Evolutionary conservation across 2,113 vertebrate species (phyloP), one percentile per base, ranked within the genome.

Genomic region (Vimba vimba): DNA sequence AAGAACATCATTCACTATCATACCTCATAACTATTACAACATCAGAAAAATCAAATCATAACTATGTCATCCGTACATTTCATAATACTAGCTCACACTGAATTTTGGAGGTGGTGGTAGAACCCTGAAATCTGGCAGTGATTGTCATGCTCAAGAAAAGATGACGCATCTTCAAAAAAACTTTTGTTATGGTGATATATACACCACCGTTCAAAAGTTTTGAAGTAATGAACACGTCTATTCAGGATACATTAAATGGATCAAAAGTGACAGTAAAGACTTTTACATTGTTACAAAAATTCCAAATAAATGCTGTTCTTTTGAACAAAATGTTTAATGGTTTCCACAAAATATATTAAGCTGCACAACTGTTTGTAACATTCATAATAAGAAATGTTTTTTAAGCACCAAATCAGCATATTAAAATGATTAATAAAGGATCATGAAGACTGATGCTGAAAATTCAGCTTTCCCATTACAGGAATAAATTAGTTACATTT

Each of bases 1-100:
- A 62, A 66, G 59, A 47, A 27, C 60, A 81, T 27, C 17, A 81
- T 66, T 66, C 47, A 55, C 25, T 30, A 33, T 77, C 17, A 55
- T 77, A 50, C n/a, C 74, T 55, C 74, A 77, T 77, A 77, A 77
- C n/a, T 55, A 77, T 77, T 77, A 77, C 74, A 77, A 60, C 13
- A 81, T 81, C 25, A 47, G 36, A 81, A 47, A 78, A 81, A 60
- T 64, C 39, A 21, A 66, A 81, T 66, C 79, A 66, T 82, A 82
- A 27, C 43, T 66, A 52, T 68, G 62, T 68, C 43, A 68, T 82
- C 19, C 0, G 0, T 68, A 33, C 17, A 23, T 33, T 62, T 68
- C 10, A 23, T 80, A 62, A 52, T 15, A 10, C 25, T 23, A 52
- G 62, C 45, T 39, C 23, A 62, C 7, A 33, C 25, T 71, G 33